phyloP scores from a whole-genome alignment of 2,113 vertebrate genomes.

The Oriolus oriolus region DNA sequence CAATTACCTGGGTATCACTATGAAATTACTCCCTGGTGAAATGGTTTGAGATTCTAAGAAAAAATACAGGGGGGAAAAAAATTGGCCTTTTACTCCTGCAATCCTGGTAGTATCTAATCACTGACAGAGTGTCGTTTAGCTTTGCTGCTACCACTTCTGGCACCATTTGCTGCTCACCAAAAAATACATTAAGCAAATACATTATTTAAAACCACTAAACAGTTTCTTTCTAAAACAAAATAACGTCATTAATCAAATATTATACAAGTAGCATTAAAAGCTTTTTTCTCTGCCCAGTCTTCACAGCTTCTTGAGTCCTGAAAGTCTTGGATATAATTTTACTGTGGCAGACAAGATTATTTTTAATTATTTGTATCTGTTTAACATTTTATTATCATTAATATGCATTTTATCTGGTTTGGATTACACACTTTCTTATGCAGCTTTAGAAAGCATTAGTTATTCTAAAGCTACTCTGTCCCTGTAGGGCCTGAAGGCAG shows the following conservation, averaged over 20 bases:
- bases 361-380: background rate
- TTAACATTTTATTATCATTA: background rate
- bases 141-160: background rate
- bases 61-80: rapidly evolving
- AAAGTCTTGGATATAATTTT: background rate
- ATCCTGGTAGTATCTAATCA: background rate
- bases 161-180: background rate
- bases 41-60: background rate
- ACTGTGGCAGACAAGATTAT: background rate
- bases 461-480: background rate
- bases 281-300: background rate
- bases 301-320: background rate
- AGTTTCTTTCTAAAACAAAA: background rate
- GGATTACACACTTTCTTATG: background rate
- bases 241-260: background rate
- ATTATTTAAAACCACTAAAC: background rate
- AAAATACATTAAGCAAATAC: background rate
- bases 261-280: background rate
- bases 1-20: background rate
- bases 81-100: background rate
- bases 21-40: background rate
- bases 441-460: background rate
- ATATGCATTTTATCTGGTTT: background rate
- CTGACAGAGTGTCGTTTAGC: background rate
- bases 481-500: background rate